Evolutionary conservation across 37 sponge, comb jelly and placozoan genomes (phyloP).

Genomic region (Eunapius fragilis): DNA sequence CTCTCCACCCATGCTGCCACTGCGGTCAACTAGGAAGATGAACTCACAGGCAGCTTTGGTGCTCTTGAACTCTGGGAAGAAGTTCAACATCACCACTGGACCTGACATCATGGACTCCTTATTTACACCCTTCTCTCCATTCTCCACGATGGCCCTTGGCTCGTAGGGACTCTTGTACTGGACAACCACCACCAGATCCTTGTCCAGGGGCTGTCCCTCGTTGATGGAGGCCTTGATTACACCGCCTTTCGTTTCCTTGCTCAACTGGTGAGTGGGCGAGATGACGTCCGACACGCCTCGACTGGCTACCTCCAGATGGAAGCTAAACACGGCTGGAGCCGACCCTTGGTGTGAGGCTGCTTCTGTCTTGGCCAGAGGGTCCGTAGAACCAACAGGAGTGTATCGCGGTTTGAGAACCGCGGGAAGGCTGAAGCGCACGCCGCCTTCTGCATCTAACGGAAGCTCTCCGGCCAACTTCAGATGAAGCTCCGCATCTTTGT

Average conservation of each 20-base stretch:
- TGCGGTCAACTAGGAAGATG: slow-evolving; percentile 75
- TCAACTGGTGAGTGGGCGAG: neutral
- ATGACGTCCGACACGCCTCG: neutral
- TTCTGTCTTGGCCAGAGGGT: slow-evolving; percentile 25
- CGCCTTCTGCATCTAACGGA: slow-evolving; percentile 26
- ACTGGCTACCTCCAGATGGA: slow-evolving; percentile 32
- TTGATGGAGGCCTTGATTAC: neutral
- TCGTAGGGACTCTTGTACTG: slow-evolving; percentile 31
- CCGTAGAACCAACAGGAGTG: slow-evolving; percentile 27
- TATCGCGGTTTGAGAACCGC: slow-evolving; percentile 50
- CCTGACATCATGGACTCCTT: slow-evolving; percentile 29
- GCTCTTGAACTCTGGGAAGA: slow-evolving; percentile 58
- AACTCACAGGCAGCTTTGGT: slow-evolving; percentile 66
- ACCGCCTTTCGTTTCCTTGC: neutral
- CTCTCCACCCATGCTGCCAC: slow-evolving; percentile 78
- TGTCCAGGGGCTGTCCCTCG: slow-evolving; percentile 8
- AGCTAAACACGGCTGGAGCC: slow-evolving; percentile 31
- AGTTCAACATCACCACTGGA: slow-evolving; percentile 67
- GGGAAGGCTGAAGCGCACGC: slow-evolving; percentile 43
- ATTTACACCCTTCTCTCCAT: neutral
- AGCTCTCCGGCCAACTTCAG: slow-evolving; percentile 61
- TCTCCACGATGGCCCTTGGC: slow-evolving; percentile 40
- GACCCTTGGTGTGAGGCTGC: too few species aligned
- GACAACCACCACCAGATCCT: slow-evolving; percentile 56
- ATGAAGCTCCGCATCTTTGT: slow-evolving; percentile 53